Evolutionary conservation across 2,797 vertebrate genomes (phyloP), one percentile per base, ranked within the genome.

Genomic region (Melanotaenia nigrans): DNA sequence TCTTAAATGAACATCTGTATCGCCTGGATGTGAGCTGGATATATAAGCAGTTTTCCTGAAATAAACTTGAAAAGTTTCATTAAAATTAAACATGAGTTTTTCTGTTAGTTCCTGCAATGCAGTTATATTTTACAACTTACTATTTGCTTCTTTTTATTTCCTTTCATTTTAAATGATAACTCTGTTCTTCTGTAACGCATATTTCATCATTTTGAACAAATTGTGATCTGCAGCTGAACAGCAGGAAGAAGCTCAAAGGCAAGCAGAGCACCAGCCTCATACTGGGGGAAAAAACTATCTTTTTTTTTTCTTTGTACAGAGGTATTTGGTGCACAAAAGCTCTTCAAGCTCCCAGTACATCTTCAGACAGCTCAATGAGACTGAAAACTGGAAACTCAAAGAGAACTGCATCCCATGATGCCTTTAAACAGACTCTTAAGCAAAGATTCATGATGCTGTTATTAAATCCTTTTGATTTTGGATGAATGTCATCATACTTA

Each of bases 141-240:
- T 59, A 45, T 69, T 16, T 56, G 22, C 24, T 25, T 28, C 49
- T 30, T 35, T 56, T 71, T 66, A 68, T 67, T 61, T 77, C 47
- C 33, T 35, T 61, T 65, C 5, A 45, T 18, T 53, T 71, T 55
- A 79, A 67, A 71, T 35, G 24, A 3, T 36, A 32, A 30, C 58
- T 63, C 63, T 80, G 68, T 63, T 65, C 18, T 65, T 69, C 55
- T 56, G 70, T 57, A 75, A 58, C 33, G 36, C 32, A 57, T 1
- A 58, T 77, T 72, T 81, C 58, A 75, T 79, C 71, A 55, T 68
- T 73, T 65, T 60, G 65, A 65, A 62, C 54, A 68, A 57, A 73
- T 47, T 58, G 78, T 65, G 72, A 78, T 70, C 5, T 38, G 45
- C 32, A 33, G 76, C 35, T 62, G 68, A 78, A 72, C 65, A 65